Percentiles rank a stretch among this genome's conserved stretches.
These are phyloP conservation scores for Drosophila leontia DNA, from an alignment of 1,140 invertebrate genomes.

Conservation along the genomic window DNA sequence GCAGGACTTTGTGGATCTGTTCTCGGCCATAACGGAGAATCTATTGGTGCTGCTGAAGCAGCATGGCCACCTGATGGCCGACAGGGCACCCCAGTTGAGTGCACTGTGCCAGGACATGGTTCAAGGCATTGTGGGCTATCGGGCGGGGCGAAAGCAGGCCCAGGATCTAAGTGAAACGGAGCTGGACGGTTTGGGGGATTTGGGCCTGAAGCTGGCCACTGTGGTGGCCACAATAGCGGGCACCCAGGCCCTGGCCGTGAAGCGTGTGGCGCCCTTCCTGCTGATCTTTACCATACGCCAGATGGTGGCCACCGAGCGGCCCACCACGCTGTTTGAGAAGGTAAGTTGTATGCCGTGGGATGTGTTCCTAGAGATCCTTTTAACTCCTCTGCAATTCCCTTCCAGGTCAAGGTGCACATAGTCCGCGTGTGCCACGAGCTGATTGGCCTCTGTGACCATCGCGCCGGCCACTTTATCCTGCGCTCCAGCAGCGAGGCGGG, in stretches of 20 bases:
- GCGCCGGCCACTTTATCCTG: conserved; percentile 78
- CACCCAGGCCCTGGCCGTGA: conserved; percentile 67
- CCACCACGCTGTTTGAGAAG: conserved; percentile 81
- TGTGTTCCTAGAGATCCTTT: no score
- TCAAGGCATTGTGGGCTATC: conserved; percentile 77
- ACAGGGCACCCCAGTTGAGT: conserved; percentile 73
- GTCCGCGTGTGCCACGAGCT: conserved; percentile 78
- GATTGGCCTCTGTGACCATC: conserved; percentile 79
- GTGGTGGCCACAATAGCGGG: conserved; percentile 63
- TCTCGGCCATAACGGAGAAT: conserved; percentile 55
- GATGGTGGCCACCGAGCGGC: conserved; percentile 74
- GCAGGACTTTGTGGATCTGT: conserved; percentile 57
- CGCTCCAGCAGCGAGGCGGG: conserved; percentile 78
- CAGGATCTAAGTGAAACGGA: conserved; percentile 59
- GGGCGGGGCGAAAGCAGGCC: conserved; percentile 69
- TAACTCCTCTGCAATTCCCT: not conserved
- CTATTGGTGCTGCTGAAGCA: conserved; percentile 62
- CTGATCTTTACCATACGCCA: conserved; percentile 77
- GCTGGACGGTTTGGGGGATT: conserved; percentile 68
- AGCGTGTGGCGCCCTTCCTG: conserved; percentile 80
- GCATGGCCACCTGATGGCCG: conserved; percentile 65
- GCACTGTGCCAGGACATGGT: conserved; percentile 74
- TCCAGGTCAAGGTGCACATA: conserved; percentile 73
- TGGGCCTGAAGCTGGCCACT: conserved; percentile 73
- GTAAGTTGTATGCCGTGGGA: not conserved